These are phyloP conservation scores for Alloplasta piceator DNA, from an alignment of 2,888 invertebrate genomes.

Conservation along the genomic window DNA sequence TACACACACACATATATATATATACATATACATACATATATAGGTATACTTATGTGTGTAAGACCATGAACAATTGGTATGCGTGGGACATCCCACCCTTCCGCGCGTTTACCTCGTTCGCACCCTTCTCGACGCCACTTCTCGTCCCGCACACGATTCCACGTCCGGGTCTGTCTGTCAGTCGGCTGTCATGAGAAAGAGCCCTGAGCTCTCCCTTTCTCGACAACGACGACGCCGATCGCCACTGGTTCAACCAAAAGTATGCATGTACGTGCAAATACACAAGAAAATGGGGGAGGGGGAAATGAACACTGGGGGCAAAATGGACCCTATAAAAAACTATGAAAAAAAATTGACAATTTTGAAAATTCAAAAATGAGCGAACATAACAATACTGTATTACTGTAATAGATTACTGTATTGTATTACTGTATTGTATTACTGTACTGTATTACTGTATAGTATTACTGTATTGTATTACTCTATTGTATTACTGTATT, in stretches of 20 bases:
- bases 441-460: too few relatives aligned
- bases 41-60: not conserved
- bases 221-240: constrained; percentile 43
- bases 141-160: constrained; percentile 40
- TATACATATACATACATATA: constrained; percentile 3
- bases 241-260: constrained; percentile 29
- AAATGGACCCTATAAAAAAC: too few relatives aligned
- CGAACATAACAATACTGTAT: too few relatives aligned
- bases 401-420: too few relatives aligned
- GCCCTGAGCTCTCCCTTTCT: constrained; percentile 58
- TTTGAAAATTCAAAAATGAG: too few relatives aligned
- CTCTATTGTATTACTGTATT: too few relatives aligned
- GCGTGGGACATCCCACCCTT: constrained; percentile 69
- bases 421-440: too few relatives aligned
- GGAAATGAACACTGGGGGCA: too few relatives aligned
- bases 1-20: not conserved
- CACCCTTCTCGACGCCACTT: constrained; percentile 73
- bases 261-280: too few relatives aligned
- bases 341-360: too few relatives aligned
- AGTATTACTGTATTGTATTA: too few relatives aligned
- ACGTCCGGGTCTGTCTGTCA: constrained; percentile 73
- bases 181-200: constrained; percentile 69
- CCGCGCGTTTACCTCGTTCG: constrained; percentile 75
- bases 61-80: not conserved
- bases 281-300: too few relatives aligned